Evolutionary conservation across 2,888 invertebrate species (phyloP), one percentile per base, ranked within the genome.

Genomic region (Noctua comes): DNA sequence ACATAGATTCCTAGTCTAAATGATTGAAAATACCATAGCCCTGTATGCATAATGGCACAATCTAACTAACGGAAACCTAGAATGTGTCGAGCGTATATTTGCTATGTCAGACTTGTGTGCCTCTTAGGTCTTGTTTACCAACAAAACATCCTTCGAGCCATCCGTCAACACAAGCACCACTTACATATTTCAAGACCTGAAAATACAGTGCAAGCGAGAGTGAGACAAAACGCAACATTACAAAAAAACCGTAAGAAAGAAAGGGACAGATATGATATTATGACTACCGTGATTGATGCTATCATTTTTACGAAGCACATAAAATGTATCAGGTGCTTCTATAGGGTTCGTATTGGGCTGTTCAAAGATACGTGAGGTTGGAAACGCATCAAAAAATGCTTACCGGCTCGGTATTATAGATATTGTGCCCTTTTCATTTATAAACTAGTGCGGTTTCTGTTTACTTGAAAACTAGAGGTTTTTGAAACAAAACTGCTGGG

Each of bases 351-450:
- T 77, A 76, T 79, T 74, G 79, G 79, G 82, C 68, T 82, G 64
- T 87, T 85, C 43, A 64, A 76, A 82, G 88, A 80, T 85, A 87
- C 85, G 88, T 76, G 78, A 68, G 88, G 87, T 87, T 54, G 80
- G 79, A 84, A 84, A 86, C 70, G 69, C 86, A 88, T 88, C 81
- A 88, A 88, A 87, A 87, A 87, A 86, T 83, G 77, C 88, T 87
- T 87, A 87, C 86, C 65, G 72, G 21, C 59, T n/a, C 64, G 16
- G 51, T 76, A 48, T 71, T 77, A 48, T 24, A 71, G 71, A 68
- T 68, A 64, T 68, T 72, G 57, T 54, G 73, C 73, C 64, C 74
- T 74, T 73, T 65, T 65, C 21, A 73, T 73, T 80, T 84, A 84
- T 75, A 71, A 73, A 83, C 48, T 82, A 86, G 64, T 51, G 16